Percentiles rank a stretch among this genome's conserved stretches.
Conservation (phyloP, 2,113 vertebrate species). For the Meriones unguiculatus region DNA sequence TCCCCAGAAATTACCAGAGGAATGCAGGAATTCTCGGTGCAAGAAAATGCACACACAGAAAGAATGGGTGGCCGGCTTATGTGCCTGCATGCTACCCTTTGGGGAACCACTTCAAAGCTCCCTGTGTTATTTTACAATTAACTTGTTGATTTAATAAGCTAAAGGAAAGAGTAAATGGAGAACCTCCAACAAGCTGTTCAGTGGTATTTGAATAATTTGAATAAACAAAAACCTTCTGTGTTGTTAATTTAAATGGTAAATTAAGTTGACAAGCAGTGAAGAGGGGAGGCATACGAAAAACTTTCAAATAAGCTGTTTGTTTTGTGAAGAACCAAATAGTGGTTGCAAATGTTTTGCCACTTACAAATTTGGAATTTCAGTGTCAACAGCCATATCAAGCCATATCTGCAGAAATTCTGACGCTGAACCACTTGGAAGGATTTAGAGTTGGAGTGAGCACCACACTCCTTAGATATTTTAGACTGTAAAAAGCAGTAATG, state of each 20-base stretch:
- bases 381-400: not conserved
- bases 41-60: not conserved
- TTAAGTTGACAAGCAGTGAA: slow-evolving; percentile 57
- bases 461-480: not conserved
- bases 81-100: slow-evolving; percentile 5
- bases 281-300: not conserved
- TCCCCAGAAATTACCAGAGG: slow-evolving; percentile 22
- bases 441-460: not conserved
- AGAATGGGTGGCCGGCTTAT: not conserved
- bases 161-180: slow-evolving; percentile 75
- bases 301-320: not conserved
- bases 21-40: not conserved
- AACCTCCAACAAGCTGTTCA: slow-evolving; percentile 73
- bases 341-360: slow-evolving; percentile 12
- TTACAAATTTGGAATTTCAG: not conserved
- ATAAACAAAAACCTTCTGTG: slow-evolving; percentile 73
- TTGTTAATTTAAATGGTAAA: slow-evolving; percentile 69
- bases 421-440: not conserved
- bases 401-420: not conserved
- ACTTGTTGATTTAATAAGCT: slow-evolving; percentile 76
- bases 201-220: slow-evolving; percentile 69
- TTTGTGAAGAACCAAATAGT: slow-evolving; percentile 34
- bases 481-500: not conserved
- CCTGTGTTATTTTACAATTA: slow-evolving; percentile 78
- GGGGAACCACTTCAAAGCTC: slow-evolving; percentile 66